phyloP scores from a whole-genome alignment of 2,113 vertebrate genomes.

The Macaca nemestrina region DNA sequence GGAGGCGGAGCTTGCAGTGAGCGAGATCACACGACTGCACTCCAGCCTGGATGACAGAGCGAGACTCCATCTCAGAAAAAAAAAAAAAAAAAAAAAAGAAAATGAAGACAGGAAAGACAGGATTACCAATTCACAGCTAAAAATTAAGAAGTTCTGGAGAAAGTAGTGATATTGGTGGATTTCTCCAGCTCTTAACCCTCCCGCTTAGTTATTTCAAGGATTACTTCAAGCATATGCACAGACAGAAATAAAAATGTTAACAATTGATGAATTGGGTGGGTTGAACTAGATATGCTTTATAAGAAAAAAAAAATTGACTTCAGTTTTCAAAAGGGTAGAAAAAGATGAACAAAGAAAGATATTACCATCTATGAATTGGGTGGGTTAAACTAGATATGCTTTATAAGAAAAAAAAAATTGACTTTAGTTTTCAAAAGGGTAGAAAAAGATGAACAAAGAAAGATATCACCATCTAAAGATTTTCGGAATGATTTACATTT shows the following conservation, averaged over 20 bases:
- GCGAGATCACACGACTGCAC: accelerated
- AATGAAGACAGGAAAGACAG: too few relatives aligned
- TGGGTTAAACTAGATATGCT: background rate
- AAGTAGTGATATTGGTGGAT: background rate
- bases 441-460: background rate
- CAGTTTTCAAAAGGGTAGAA: background rate
- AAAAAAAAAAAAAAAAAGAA: too few relatives aligned
- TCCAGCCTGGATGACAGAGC: too few relatives aligned
- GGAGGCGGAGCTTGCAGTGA: too few relatives aligned
- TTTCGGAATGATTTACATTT: background rate
- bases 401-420: background rate
- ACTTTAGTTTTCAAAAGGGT: background rate
- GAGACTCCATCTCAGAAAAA: too few relatives aligned
- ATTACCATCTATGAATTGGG: background rate
- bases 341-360: background rate
- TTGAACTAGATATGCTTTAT: background rate
- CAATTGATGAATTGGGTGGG: background rate
- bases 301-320: background rate
- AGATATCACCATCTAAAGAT: background rate
- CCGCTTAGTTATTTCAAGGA: background rate
- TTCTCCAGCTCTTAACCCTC: background rate
- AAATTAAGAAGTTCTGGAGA: background rate
- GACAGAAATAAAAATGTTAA: background rate
- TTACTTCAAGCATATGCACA: background rate
- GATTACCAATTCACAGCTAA: background rate